Evolutionary conservation across 2,797 vertebrate species (phyloP).

Genomic region (Acrossocheilus fasciatus): DNA sequence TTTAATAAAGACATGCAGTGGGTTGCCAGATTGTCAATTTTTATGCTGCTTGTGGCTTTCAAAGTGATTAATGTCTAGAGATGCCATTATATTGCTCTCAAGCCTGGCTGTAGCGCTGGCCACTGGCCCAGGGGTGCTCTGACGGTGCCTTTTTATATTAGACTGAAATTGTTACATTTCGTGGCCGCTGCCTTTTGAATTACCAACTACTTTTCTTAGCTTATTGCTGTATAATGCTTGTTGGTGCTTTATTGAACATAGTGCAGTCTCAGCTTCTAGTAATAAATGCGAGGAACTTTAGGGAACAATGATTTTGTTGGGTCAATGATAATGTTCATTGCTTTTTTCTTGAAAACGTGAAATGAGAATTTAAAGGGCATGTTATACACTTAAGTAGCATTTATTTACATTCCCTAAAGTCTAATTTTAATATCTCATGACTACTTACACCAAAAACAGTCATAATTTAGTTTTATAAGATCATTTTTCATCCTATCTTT

Average conservation of each 20-base stretch:
- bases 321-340: slow-evolving; percentile 33
- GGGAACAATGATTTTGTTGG: slow-evolving; percentile 32
- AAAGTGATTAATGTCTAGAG: slow-evolving; percentile 78
- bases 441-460: not conserved
- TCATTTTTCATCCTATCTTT: not conserved
- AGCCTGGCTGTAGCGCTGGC: slow-evolving; percentile 61
- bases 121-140: slow-evolving; percentile 59
- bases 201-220: slow-evolving; percentile 62
- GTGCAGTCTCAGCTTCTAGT: slow-evolving; percentile 14
- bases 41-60: slow-evolving; percentile 69
- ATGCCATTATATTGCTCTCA: slow-evolving; percentile 74
- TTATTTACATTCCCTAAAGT: not conserved
- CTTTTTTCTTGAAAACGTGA: slow-evolving; percentile 40
- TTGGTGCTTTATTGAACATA: slow-evolving; percentile 32
- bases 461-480: not conserved
- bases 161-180: slow-evolving; percentile 64
- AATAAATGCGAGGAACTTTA: slow-evolving; percentile 37
- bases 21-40: slow-evolving; percentile 75
- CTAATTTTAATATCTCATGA: not conserved
- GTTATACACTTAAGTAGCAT: too few species aligned
- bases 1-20: slow-evolving; percentile 76
- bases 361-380: not conserved
- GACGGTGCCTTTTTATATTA: slow-evolving; percentile 65
- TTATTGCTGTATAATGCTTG: slow-evolving; percentile 37
- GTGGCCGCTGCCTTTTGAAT: slow-evolving; percentile 42